Evolutionary conservation across 2,797 vertebrate genomes (phyloP).

Genomic region (Enteromius fasciolatus): DNA sequence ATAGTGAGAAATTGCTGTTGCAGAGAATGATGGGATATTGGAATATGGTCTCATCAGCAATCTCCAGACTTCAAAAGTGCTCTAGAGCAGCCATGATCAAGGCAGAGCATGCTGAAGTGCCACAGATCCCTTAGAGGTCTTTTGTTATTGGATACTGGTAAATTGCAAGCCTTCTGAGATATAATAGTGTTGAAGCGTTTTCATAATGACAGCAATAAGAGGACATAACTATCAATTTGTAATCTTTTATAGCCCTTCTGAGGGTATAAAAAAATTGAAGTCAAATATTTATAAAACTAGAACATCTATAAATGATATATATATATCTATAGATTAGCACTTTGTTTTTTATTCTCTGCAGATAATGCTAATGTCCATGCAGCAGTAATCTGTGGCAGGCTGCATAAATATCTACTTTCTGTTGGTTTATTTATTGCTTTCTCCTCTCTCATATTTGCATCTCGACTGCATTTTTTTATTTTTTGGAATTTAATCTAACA

Average conservation of each 20-base stretch:
- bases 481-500: constrained; percentile 31
- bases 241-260: constrained; percentile 4
- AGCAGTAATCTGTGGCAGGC: constrained; percentile 12
- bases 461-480: constrained; percentile 7
- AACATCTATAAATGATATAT: neutral
- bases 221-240: neutral
- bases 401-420: constrained; percentile 36
- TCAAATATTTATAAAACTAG: constrained; percentile 16
- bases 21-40: constrained; percentile 74
- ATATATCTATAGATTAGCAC: neutral
- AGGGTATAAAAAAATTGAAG: neutral
- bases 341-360: neutral
- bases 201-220: constrained; percentile 4
- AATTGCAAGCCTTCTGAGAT: constrained; percentile 10
- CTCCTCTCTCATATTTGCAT: constrained; percentile 26
- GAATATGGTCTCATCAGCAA: constrained; percentile 81
- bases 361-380: constrained; percentile 2
- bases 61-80: constrained; percentile 58
- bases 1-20: constrained; percentile 73
- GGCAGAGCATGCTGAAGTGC: constrained; percentile 3
- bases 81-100: constrained; percentile 21
- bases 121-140: neutral
- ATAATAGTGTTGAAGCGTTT: constrained; percentile 2
- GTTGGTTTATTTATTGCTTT: constrained; percentile 48
- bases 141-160: constrained; percentile 19